Evolutionary conservation across 2,888 invertebrate genomes (phyloP).

Genomic region (Corythucha ciliata): DNA sequence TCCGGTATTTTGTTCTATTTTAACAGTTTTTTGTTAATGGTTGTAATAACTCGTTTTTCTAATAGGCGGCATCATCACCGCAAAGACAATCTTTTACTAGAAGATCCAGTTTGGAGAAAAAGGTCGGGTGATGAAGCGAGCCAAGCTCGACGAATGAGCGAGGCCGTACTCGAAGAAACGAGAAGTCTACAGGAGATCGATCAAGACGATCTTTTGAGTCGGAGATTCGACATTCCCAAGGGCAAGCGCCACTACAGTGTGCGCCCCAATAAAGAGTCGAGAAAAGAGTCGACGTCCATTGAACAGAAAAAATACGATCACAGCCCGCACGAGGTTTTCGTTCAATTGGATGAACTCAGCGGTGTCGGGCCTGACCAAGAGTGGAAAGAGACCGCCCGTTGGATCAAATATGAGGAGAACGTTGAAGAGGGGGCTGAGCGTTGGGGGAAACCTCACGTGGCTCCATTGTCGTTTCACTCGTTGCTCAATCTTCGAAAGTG

Average conservation of each 20-base stretch:
- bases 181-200: constrained; percentile 62
- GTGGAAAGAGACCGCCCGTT: constrained; percentile 93
- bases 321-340: constrained; percentile 87
- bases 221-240: constrained; percentile 46
- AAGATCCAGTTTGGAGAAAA: constrained; percentile 51
- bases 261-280: constrained; percentile 46
- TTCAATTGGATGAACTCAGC: constrained; percentile 81
- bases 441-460: constrained; percentile 94
- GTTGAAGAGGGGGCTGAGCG: constrained; percentile 85
- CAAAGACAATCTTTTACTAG: constrained; percentile 66
- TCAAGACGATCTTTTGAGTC: constrained; percentile 63
- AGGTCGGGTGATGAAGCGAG: constrained; percentile 44
- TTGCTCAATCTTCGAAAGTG: constrained; percentile 79
- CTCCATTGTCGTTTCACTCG: constrained; percentile 89
- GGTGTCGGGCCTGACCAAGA: constrained; percentile 64
- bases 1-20: no score
- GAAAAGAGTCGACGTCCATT: constrained; percentile 32
- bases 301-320: constrained; percentile 68
- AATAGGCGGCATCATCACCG: constrained; percentile 53
- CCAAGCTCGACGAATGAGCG: constrained; percentile 49
- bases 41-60: no score
- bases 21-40: no score
- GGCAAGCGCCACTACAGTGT: constrained; percentile 58
- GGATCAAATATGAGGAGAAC: constrained; percentile 98
- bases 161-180: constrained; percentile 60